Evolutionary conservation across 2,888 invertebrate genomes (phyloP).

Genomic region (Drepanosiphum platanoidis): DNA sequence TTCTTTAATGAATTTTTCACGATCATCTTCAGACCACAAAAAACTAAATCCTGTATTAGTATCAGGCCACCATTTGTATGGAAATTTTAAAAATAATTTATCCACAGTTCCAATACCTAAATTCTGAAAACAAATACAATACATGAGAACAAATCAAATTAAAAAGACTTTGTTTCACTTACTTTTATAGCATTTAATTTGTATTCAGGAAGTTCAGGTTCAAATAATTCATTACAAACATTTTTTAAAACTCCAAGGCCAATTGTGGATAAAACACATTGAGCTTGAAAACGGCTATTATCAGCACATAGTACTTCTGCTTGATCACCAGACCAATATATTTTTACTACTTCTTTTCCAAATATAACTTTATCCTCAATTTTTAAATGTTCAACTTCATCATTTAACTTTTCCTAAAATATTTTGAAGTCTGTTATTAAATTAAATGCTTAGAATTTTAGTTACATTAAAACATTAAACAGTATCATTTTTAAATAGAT

Average conservation of each 20-base stretch:
- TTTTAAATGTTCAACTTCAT: conserved; percentile 39
- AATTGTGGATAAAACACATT: conserved; percentile 75
- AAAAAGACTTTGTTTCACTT: conserved; percentile 48
- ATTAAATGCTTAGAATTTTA: no score
- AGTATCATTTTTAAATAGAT: no score
- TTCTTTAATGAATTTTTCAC: conserved; percentile 66
- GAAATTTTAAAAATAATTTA: conserved; percentile 76
- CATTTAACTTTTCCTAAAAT: conserved; percentile 42
- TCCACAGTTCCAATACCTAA: conserved; percentile 75
- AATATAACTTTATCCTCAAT: conserved; percentile 68
- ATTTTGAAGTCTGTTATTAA: no score
- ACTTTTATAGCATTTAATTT: conserved; percentile 72
- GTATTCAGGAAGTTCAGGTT: conserved; percentile 70
- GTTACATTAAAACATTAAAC: no score
- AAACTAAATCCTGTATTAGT: conserved; percentile 71
- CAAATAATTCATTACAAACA: conserved; percentile 71
- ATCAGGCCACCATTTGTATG: conserved; percentile 74
- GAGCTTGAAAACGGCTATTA: conserved; percentile 71
- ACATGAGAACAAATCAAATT: neutral
- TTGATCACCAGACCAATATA: conserved; percentile 67
- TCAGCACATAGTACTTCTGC: conserved; percentile 72
- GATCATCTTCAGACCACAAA: conserved; percentile 72
- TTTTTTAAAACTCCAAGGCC: conserved; percentile 77
- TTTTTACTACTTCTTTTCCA: conserved; percentile 71
- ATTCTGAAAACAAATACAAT: conserved; percentile 66